phyloP scores from a whole-genome alignment of 2,113 vertebrate species.

The Picathartes gymnocephalus region DNA sequence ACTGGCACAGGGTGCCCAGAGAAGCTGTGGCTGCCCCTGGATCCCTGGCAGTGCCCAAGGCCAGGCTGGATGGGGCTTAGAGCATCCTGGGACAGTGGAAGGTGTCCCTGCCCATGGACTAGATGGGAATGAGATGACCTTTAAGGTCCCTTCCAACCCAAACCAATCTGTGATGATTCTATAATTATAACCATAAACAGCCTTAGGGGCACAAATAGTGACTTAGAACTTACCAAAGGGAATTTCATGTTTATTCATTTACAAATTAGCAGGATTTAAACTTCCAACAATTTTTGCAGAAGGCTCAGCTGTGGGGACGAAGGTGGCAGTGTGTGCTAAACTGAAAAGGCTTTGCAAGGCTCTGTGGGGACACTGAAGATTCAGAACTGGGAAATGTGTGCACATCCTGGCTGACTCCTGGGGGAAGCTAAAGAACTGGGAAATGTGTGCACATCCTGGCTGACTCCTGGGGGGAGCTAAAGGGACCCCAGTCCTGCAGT shows the following conservation, averaged over 20 bases:
- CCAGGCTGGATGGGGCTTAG: background rate
- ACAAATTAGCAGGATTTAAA: background rate
- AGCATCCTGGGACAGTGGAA: background rate
- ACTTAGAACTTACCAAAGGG: background rate
- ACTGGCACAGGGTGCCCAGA: background rate
- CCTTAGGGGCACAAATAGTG: background rate
- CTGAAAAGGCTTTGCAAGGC: background rate
- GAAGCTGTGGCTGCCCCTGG: background rate
- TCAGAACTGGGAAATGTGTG: background rate
- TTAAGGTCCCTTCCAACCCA: background rate
- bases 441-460: background rate
- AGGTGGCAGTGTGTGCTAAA: background rate
- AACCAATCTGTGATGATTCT: background rate
- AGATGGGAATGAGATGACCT: background rate
- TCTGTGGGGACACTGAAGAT: background rate
- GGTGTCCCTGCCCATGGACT: background rate
- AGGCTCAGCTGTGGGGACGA: background rate
- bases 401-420: background rate
- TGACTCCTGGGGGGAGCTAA: background rate
- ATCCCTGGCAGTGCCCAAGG: background rate
- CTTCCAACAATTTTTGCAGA: background rate
- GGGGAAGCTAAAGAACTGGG: background rate
- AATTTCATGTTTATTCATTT: background rate
- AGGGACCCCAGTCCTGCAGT: background rate
- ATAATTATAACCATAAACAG: background rate